Conservation (phyloP, 2,113 vertebrate species). For the Semnornis frantzii region DNA sequence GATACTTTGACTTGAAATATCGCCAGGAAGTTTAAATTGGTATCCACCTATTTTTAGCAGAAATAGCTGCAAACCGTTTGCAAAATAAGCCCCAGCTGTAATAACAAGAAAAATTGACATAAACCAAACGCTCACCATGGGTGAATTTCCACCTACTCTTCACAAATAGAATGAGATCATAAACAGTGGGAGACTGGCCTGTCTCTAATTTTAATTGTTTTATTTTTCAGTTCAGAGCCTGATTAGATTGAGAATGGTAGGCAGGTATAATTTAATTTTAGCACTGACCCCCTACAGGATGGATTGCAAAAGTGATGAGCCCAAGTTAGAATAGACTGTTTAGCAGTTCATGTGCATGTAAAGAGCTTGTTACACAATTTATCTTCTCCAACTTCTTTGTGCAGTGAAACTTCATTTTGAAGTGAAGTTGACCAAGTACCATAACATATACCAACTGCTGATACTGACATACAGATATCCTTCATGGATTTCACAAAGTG, state of each 20-base stretch:
- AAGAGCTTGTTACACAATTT: neutral
- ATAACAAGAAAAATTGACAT: conserved; percentile 71
- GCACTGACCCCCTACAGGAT: conserved; percentile 43
- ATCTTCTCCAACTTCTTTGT: neutral
- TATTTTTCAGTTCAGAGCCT: conserved; percentile 65
- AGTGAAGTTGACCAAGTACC: neutral
- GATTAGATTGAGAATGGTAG: conserved; percentile 56
- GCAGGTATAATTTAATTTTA: conserved; percentile 69
- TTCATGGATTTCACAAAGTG: neutral
- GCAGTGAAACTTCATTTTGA: neutral
- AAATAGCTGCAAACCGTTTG: conserved; percentile 65
- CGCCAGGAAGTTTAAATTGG: conserved; percentile 55
- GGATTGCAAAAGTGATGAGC: conserved; percentile 39
- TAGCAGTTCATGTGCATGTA: conserved; percentile 2
- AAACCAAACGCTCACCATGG: conserved; percentile 67
- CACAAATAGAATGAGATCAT: conserved; percentile 58
- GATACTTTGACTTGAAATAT: conserved; percentile 69
- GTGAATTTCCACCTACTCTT: conserved; percentile 69
- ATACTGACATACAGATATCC: neutral
- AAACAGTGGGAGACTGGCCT: conserved; percentile 47
- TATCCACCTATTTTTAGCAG: conserved; percentile 70
- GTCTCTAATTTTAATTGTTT: conserved; percentile 69
- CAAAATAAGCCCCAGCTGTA: conserved; percentile 62
- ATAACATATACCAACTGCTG: neutral
- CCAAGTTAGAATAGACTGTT: conserved; percentile 22